Percentiles rank a stretch among this genome's conserved stretches.
Conservation (phyloP, 92 coral and sea anemone species). For the Bergia sp. region DNA sequence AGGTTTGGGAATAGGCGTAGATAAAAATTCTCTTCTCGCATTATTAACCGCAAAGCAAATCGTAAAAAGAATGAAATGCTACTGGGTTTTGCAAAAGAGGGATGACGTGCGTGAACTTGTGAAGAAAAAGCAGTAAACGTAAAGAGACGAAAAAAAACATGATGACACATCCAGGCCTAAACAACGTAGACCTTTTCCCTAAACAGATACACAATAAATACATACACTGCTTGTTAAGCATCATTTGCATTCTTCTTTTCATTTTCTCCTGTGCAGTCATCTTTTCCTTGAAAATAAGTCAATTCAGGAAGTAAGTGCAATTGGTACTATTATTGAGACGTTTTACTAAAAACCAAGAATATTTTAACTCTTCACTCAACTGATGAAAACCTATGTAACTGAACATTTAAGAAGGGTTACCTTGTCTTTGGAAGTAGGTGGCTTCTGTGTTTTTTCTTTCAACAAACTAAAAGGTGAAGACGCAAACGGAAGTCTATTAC, state of each 20-base stretch:
- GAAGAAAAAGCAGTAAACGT: background rate
- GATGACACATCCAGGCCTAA: background rate
- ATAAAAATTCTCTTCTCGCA: background rate
- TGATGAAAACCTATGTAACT: background rate
- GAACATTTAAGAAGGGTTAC: conserved; percentile 11
- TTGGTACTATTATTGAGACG: background rate
- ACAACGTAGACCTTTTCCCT: background rate
- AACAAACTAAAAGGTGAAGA: conserved; percentile 42
- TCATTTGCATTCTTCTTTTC: conserved; percentile 94
- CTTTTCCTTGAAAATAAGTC: conserved; percentile 58
- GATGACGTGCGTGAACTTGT: background rate
- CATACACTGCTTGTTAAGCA: conserved; percentile 93
- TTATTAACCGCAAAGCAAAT: background rate
- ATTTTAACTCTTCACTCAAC: background rate
- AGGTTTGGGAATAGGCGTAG: background rate
- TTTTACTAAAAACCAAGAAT: background rate
- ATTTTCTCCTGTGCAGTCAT: conserved; percentile 85
- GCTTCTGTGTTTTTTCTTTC: conserved; percentile 51
- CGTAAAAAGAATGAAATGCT: background rate
- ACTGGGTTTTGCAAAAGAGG: background rate
- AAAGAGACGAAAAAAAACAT: background rate
- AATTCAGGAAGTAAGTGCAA: background rate
- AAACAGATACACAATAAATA: background rate
- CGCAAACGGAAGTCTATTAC: background rate
- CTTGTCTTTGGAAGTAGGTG: conserved; percentile 63